Evolutionary conservation across 2,797 vertebrate species (phyloP).

Genomic region (Champsocephalus esox): DNA sequence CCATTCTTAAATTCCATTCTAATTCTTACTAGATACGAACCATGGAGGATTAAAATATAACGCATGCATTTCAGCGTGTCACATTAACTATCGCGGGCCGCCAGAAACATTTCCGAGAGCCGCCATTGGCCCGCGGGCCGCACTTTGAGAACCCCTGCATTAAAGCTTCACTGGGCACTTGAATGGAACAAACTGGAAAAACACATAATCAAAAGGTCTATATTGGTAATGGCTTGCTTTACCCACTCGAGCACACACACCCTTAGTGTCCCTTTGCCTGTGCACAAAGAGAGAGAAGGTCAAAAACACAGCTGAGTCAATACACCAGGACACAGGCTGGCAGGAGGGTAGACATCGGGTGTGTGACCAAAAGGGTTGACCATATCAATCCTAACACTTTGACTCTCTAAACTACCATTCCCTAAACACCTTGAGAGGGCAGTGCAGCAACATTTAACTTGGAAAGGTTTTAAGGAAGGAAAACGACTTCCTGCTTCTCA

Average conservation of each 20-base stretch:
- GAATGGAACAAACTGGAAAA: conserved; percentile 8
- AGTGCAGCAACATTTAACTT: neutral
- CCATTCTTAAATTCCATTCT: too few species aligned
- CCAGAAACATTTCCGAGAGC: too few species aligned
- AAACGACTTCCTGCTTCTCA: neutral
- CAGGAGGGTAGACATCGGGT: conserved; percentile 23
- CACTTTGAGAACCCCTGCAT: too few species aligned
- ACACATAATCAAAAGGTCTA: conserved; percentile 50
- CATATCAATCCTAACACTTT: conserved; percentile 7
- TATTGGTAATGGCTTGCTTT: conserved; percentile 22
- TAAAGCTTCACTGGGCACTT: conserved; percentile 3
- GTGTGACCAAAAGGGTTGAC: conserved; percentile 21
- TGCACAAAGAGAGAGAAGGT: conserved; percentile 1
- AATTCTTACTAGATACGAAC: too few species aligned
- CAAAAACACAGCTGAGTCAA: conserved; percentile 73
- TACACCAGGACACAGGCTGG: conserved; percentile 32
- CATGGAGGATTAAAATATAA: too few species aligned
- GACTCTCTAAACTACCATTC: neutral
- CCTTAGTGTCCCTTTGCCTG: too few species aligned
- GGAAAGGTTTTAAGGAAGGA: conserved; percentile 5
- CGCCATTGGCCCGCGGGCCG: too few species aligned
- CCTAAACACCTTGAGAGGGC: neutral
- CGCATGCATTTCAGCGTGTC: too few species aligned
- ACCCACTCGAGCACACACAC: conserved; percentile 7
- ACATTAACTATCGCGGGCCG: too few species aligned